These are phyloP conservation scores for Arrhamphus sclerolepis DNA, from an alignment of 2,797 vertebrate genomes.

Conservation along the genomic window DNA sequence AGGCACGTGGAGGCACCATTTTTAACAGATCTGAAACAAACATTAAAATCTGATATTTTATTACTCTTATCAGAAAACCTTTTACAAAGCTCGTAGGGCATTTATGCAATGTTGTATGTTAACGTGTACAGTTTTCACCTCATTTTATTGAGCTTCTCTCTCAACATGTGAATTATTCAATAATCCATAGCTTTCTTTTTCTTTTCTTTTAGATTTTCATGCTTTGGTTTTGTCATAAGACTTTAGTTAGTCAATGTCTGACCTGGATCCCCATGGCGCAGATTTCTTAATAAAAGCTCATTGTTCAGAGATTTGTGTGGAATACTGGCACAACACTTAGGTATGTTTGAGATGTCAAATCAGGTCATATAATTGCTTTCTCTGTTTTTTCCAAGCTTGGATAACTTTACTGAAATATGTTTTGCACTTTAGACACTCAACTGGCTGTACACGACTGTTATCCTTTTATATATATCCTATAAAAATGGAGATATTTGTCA, in stretches of 20 bases:
- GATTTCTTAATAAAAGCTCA: slow-evolving; percentile 11
- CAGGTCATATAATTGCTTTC: slow-evolving; percentile 2
- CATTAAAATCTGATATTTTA: not conserved
- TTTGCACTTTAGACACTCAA: slow-evolving; percentile 38
- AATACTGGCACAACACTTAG: slow-evolving; percentile 9
- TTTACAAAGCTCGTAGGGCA: slow-evolving; percentile 13
- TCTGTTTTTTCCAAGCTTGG: slow-evolving; percentile 5
- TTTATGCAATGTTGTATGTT: slow-evolving; percentile 13
- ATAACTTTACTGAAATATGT: slow-evolving; percentile 15
- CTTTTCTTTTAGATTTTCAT: too few species aligned
- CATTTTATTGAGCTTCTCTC: slow-evolving; percentile 5
- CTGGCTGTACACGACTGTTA: slow-evolving; percentile 15
- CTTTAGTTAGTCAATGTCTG: not conserved
- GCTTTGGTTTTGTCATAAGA: not conserved
- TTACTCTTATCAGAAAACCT: slow-evolving; percentile 25
- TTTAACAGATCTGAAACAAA: slow-evolving; percentile 4
- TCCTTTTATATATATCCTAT: slow-evolving; percentile 7
- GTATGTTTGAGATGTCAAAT: not conserved
- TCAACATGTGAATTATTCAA: not conserved
- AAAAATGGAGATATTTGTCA: slow-evolving; percentile 26
- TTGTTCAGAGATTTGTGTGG: slow-evolving; percentile 9
- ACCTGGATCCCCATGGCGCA: not conserved
- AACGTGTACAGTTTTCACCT: not conserved
- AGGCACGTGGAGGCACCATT: slow-evolving; percentile 17
- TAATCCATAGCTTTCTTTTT: slow-evolving; percentile 6